Percentiles rank a stretch among this genome's conserved stretches.
phyloP scores from a whole-genome alignment of 2,113 vertebrate genomes.

The Myiopsitta monachus region DNA sequence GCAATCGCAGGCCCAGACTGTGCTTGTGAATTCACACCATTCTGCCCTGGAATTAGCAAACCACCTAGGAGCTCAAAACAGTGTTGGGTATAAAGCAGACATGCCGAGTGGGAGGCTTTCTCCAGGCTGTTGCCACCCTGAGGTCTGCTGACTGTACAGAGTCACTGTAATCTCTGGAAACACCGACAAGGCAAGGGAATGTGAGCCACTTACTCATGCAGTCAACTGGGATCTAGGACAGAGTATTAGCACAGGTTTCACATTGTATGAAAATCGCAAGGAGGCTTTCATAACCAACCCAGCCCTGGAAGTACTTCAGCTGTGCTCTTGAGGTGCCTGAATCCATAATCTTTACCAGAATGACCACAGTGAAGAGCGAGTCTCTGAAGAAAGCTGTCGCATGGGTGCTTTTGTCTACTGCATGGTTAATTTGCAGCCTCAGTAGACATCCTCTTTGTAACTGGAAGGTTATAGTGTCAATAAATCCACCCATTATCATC shows the following conservation, averaged over 20 bases:
- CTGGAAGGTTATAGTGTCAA: neutral
- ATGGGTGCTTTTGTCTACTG: neutral
- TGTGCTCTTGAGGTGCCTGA: neutral
- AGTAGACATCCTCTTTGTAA: neutral
- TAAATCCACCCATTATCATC: neutral
- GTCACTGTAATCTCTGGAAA: neutral
- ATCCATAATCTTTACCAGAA: neutral
- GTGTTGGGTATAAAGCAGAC: rapidly evolving
- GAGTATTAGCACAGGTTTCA: neutral
- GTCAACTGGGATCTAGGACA: neutral
- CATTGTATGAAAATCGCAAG: neutral
- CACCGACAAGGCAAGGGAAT: neutral
- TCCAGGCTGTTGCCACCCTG: neutral
- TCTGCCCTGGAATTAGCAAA: neutral
- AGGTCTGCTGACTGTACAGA: neutral
- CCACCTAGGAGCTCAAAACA: neutral
- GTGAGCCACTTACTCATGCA: neutral
- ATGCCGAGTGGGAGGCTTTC: neutral
- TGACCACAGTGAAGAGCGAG: neutral
- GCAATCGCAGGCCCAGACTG: neutral
- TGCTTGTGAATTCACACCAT: neutral
- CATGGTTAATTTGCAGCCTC: neutral
- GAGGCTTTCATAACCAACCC: neutral
- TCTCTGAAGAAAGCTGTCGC: neutral
- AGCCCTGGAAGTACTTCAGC: neutral